phyloP scores from a whole-genome alignment of 2,797 vertebrate species.

The Hylomyscus alleni region DNA sequence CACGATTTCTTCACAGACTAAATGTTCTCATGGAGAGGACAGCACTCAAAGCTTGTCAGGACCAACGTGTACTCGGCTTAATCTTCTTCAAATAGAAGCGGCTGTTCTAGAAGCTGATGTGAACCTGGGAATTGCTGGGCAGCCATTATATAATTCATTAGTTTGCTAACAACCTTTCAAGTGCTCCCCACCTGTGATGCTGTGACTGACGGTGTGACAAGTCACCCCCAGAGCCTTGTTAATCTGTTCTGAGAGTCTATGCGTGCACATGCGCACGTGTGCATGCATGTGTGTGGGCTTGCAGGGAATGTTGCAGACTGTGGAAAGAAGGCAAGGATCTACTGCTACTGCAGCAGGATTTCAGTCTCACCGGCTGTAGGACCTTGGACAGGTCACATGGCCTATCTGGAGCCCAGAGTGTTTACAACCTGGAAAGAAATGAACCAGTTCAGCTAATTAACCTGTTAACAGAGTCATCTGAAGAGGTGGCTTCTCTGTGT shows the following conservation, averaged over 20 bases:
- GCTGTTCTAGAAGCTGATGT: background rate
- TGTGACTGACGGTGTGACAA: constrained; percentile 47
- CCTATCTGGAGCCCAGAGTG: background rate
- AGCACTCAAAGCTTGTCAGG: background rate
- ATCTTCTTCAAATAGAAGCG: constrained; percentile 17
- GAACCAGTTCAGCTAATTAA: background rate
- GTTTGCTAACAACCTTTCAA: constrained; percentile 66
- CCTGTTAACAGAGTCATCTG: background rate
- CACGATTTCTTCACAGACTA: background rate
- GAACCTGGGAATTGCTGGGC: constrained; percentile 43
- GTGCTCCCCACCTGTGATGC: constrained; percentile 17
- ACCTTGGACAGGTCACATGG: constrained; percentile 26
- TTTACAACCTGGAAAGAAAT: background rate
- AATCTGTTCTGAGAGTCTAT: constrained; percentile 22
- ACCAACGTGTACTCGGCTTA: background rate
- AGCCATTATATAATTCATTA: constrained; percentile 63
- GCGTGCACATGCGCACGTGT: background rate
- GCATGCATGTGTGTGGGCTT: background rate
- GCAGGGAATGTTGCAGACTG: background rate
- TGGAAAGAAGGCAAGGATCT: background rate
- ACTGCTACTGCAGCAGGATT: background rate
- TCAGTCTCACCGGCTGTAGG: background rate
- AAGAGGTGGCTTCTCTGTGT: background rate
- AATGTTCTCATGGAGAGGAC: background rate
- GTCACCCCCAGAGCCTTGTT: constrained; percentile 44